phyloP scores from a whole-genome alignment of 2,113 vertebrate species.

The Falcunculus frontatus region DNA sequence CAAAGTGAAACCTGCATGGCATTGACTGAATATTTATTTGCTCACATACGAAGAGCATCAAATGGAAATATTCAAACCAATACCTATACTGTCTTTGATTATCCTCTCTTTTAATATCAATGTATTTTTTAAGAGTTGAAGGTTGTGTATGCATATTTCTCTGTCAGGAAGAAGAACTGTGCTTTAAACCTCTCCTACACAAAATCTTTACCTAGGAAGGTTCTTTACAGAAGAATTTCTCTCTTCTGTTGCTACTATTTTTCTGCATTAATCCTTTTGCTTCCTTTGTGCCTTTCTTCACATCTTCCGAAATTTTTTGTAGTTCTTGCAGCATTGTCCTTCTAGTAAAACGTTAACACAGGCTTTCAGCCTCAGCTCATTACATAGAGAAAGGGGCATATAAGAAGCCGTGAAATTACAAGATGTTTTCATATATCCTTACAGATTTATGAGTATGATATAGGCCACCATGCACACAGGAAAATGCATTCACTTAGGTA shows the following conservation, averaged over 20 bases:
- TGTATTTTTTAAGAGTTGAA: background rate
- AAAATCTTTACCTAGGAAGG: background rate
- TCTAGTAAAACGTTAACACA: background rate
- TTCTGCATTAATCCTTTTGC: background rate
- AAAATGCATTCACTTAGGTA: background rate
- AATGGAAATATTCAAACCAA: background rate
- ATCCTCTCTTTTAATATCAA: background rate
- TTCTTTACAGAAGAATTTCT: background rate
- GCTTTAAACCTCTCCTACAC: background rate
- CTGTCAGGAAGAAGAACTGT: background rate
- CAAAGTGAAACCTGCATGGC: background rate
- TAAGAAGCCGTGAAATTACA: background rate
- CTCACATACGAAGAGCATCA: background rate
- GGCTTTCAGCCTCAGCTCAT: background rate
- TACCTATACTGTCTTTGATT: background rate
- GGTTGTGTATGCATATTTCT: accelerated
- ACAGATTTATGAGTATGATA: background rate
- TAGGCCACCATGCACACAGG: background rate
- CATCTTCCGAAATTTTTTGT: background rate
- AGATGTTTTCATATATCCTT: background rate
- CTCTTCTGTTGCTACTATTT: background rate
- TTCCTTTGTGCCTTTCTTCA: background rate
- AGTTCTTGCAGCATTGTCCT: background rate
- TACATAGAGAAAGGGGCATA: background rate
- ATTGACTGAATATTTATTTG: background rate